These are phyloP conservation scores for Chaetodon auriga DNA, from an alignment of 2,113 vertebrate species.

Conservation along the genomic window DNA sequence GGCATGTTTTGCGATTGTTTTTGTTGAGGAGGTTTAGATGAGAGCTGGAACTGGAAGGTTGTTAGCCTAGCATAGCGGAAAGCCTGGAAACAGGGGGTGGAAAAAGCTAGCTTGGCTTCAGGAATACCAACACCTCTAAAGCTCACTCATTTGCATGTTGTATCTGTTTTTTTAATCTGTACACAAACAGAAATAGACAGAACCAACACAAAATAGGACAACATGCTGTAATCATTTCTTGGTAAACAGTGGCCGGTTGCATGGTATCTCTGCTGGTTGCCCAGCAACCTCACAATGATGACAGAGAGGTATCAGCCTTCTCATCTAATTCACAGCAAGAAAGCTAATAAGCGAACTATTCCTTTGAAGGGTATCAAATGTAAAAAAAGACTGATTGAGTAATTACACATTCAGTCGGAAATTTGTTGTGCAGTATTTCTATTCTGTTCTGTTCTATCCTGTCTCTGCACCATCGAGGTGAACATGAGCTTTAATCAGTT, in stretches of 20 bases:
- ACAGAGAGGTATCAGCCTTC: constrained; percentile 19
- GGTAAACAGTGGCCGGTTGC: background rate
- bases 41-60: too few relatives aligned
- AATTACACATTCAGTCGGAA: background rate
- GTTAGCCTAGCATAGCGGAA: background rate
- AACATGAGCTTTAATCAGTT: constrained; percentile 58
- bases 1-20: background rate
- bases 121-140: background rate
- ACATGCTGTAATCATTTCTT: constrained; percentile 1
- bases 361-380: background rate
- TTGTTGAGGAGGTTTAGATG: background rate
- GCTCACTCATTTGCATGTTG: background rate
- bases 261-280: constrained; percentile 42
- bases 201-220: background rate
- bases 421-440: background rate
- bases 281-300: constrained; percentile 43
- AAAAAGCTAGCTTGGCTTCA: background rate
- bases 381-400: constrained; percentile 8
- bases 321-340: constrained; percentile 7
- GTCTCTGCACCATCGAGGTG: constrained; percentile 56
- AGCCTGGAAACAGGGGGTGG: background rate
- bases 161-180: background rate
- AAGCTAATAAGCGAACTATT: constrained; percentile 8
- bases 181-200: background rate
- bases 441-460: background rate